Base-by-base conservation (phyloP, 2,113 vertebrate species). In the Suncus etruscus region DNA sequence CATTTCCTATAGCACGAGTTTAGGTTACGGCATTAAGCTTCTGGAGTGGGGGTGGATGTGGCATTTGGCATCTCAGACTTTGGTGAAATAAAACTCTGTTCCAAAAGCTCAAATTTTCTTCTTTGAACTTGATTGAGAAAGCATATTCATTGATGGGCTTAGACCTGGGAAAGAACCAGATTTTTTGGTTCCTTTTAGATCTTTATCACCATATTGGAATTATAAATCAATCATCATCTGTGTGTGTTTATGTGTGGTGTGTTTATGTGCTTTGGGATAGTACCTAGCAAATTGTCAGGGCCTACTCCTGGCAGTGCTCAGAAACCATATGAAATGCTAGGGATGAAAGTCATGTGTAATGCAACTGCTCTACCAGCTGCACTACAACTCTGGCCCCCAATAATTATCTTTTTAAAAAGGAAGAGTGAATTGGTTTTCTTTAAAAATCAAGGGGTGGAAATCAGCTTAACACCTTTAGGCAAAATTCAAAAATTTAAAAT, bases 1-100 rank as follows among this genome's bases (percentile, higher is more conserved):
- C 98, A 98, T 96, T 98, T 97, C 97, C 97, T 97, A 98, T 98
- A 97, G 97, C 97, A 98, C 97, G 96, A 98, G 97, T 97, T 98
- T 97, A 97, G 98, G 97, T 97, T 98, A 97, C 96, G 47, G 96
- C 96, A 97, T 95, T 92, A 97, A 96, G 97, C 95, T 96, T 95
- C 81, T 90, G 84, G 81, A 86, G 95, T 92, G 97, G 97, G 96
- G 97, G 86, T 90, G 69, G 87, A 70, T 76, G n/a, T 54, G 83
- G 76, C 88, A 87, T 54, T 31, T 83, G 89, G 97, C 93, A 96
- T 94, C 83, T 97, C 92, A 91, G 51, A 90, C 95, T 97, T 97
- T 15, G 84, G 72, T 95, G 86, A 96, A 94, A 96, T 70, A 85
- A 12, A 72, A 76, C 80, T 92, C 85, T 90, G 84, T 93, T 91